Percentiles rank a stretch among this genome's conserved stretches.
Evolutionary conservation across 2,797 vertebrate species (phyloP).

Genomic region (Pristis pectinata): DNA sequence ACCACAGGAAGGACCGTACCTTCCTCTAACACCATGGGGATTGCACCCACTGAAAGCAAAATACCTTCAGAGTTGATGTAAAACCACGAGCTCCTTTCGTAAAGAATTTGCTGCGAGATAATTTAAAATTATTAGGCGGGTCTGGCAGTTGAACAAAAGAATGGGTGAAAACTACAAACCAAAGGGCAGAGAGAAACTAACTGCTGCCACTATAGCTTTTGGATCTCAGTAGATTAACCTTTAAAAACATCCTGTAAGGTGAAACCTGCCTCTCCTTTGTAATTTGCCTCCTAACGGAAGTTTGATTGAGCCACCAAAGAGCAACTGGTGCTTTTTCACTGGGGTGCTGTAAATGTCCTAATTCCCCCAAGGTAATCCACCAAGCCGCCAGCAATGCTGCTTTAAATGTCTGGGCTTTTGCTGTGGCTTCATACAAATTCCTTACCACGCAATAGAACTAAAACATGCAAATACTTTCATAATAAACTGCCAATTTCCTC

Average conservation of each 20-base stretch:
- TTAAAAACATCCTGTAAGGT: constrained; percentile 34
- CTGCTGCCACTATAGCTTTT: neutral
- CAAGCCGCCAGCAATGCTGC: too few species aligned
- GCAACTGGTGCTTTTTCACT: neutral
- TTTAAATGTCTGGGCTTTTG: neutral
- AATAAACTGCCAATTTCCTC: neutral
- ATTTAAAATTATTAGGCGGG: neutral
- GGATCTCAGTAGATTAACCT: neutral
- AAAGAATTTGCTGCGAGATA: neutral
- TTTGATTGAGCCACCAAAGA: constrained; percentile 7
- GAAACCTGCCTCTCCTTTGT: neutral
- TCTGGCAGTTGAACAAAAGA: neutral
- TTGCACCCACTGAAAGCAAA: neutral
- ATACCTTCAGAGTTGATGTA: neutral
- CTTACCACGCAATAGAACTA: neutral
- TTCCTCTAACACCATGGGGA: neutral
- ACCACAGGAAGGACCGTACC: too few species aligned
- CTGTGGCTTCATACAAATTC: neutral
- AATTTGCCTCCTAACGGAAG: constrained; percentile 20
- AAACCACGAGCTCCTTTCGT: neutral
- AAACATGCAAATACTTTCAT: neutral
- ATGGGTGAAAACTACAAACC: constrained; percentile 1
- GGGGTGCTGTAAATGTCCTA: neutral
- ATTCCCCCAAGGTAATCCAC: constrained; percentile 5
- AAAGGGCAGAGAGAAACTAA: constrained; percentile 6